Evolutionary conservation across 1,140 invertebrate species (phyloP), one percentile per base, ranked within the genome.

Genomic region (Bactericera cockerelli): DNA sequence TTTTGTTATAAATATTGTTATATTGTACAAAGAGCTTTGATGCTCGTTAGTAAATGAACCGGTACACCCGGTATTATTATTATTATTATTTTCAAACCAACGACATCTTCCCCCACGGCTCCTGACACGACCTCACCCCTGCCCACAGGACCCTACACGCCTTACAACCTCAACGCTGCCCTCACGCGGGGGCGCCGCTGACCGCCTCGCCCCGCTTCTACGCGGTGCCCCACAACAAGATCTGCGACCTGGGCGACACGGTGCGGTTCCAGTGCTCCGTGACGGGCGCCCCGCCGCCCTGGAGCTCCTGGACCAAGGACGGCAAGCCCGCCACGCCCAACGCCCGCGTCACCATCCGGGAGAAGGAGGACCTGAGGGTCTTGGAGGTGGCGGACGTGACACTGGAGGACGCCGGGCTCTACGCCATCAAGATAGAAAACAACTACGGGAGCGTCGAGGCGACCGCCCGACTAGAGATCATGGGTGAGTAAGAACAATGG

Each of bases 271-370:
- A 88, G 64, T 88, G 86, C 65, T 81, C 86, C 1, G 80, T 89
- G 1, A 77, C 79, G 6, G 87, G 87, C 1, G 76, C 87, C 64
- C 87, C 87, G 0, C 71, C 77, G 0, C 87, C 87, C 0, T 86
- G 82, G 82, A 77, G 81, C 0, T 79, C 77, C 2, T 90, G 88
- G 88, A 84, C 88, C 66, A 89, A 89, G 67, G 82, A 89, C 64
- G 81, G 83, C 2, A 62, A 75, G 3, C 71, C 77, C 16, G 75
- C 87, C 2, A 81, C 77, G 0, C 79, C 80, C 1, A 80, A 77
- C 0, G 70, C 79, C 0, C 76, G 85, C 38, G 77, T 87, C 6
- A 77, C 74, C 1, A 77, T 89, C 3, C 81, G 77, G 42, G 87
- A 90, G 67, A 78, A 80, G 36, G 84, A 89, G 59, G 87, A 90